Percentiles rank a stretch among this genome's conserved stretches.
phyloP scores from a whole-genome alignment of 35 echinoderm and acorn worm species.

The Lytechinus pictus region DNA sequence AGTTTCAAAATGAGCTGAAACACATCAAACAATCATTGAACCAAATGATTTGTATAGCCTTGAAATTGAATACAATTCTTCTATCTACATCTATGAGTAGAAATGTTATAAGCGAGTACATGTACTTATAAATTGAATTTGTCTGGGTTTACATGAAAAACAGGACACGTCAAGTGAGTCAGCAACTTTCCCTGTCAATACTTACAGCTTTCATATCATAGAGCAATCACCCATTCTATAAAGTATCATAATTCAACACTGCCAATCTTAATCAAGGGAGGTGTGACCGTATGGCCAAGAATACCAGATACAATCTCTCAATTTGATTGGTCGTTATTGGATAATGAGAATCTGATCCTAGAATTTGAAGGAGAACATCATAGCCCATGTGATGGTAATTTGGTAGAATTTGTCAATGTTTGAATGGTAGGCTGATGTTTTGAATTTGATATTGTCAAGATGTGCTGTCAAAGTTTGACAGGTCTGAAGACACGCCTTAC shows the following conservation, averaged over 20 bases:
- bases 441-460: background rate
- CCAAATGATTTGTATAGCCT: background rate
- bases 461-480: background rate
- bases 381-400: background rate
- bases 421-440: background rate
- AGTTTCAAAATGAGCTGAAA: background rate
- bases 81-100: background rate
- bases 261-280: background rate
- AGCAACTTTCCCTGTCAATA: background rate
- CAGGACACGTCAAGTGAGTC: background rate
- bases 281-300: conserved; percentile 8
- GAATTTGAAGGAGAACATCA: background rate
- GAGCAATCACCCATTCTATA: background rate
- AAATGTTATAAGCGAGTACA: background rate
- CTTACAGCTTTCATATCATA: background rate
- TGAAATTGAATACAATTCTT: background rate
- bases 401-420: background rate
- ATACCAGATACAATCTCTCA: background rate
- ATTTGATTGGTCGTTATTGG: background rate
- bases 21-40: background rate
- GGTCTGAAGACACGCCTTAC: background rate
- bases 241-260: background rate
- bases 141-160: background rate
- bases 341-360: background rate
- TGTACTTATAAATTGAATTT: background rate